Conservation (phyloP, 2,797 vertebrate species). For the Pseudocheirus occidentalis region DNA sequence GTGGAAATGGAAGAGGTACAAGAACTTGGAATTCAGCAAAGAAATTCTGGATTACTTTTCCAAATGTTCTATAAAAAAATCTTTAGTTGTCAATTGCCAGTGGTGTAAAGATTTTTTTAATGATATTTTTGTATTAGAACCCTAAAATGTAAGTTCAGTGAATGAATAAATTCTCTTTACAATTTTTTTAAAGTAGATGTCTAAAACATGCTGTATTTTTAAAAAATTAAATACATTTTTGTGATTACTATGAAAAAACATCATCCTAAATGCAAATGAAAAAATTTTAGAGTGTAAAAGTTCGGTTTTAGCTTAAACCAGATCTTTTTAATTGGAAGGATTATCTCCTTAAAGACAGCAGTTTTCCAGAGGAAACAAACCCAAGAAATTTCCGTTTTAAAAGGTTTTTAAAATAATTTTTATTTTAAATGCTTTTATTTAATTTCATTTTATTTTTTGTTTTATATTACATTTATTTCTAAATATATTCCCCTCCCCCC, state of each 20-base stretch:
- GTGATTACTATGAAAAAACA: not conserved
- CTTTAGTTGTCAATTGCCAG: not conserved
- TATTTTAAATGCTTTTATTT: not conserved
- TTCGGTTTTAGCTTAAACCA: not conserved
- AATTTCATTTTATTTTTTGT: not conserved
- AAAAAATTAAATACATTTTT: not conserved
- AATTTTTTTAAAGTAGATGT: not conserved
- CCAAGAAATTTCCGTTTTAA: not conserved
- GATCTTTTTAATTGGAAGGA: not conserved
- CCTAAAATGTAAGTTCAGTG: slow-evolving; percentile 31
- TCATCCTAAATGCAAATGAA: not conserved
- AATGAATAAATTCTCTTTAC: not conserved
- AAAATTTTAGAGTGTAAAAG: not conserved
- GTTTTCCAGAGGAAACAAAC: not conserved
- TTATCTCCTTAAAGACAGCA: not conserved
- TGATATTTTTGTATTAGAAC: not conserved
- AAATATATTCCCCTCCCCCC: not conserved
- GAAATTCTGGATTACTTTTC: slow-evolving; percentile 47
- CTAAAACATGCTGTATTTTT: not conserved
- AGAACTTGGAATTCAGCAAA: slow-evolving; percentile 51
- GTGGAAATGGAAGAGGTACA: not conserved
- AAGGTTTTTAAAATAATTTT: not conserved
- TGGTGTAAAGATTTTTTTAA: not conserved
- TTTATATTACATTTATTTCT: not conserved
- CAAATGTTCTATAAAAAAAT: slow-evolving; percentile 33